These are phyloP conservation scores for Semotilus atromaculatus DNA, from an alignment of 2,797 vertebrate genomes.

Conservation along the genomic window DNA sequence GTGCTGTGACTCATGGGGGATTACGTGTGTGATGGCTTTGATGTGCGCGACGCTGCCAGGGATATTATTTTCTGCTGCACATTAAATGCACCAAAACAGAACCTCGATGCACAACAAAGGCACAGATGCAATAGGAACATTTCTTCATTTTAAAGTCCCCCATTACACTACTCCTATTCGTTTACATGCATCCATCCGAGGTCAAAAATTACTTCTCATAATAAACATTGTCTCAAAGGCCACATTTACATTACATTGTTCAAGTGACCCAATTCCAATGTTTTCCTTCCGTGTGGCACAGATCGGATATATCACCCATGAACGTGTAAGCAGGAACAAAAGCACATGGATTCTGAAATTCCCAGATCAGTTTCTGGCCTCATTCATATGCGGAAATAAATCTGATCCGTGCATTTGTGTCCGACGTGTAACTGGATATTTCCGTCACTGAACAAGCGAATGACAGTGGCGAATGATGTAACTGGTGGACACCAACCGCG, in stretches of 20 bases:
- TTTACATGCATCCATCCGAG: neutral
- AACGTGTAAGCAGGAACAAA: too few relatives aligned
- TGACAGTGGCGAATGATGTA: too few relatives aligned
- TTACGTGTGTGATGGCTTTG: constrained; percentile 78
- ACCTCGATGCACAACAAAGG: neutral
- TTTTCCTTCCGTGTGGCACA: too few relatives aligned
- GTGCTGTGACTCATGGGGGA: constrained; percentile 76
- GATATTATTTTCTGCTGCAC: constrained; percentile 71
- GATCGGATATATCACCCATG: too few relatives aligned
- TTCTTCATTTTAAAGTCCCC: neutral
- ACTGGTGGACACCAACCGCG: too few relatives aligned
- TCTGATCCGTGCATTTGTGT: neutral
- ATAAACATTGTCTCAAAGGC: neutral
- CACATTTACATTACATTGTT: too few relatives aligned
- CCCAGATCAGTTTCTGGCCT: too few relatives aligned
- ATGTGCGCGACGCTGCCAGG: constrained; percentile 71
- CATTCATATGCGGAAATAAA: neutral
- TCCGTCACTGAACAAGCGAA: too few relatives aligned
- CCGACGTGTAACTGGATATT: neutral
- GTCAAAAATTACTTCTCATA: neutral
- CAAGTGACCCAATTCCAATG: too few relatives aligned
- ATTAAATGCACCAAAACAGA: neutral
- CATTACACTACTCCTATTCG: neutral
- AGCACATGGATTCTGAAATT: too few relatives aligned
- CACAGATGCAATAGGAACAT: neutral